Conservation (phyloP, 2,888 invertebrate species). For the Ectemnius lituratus region DNA sequence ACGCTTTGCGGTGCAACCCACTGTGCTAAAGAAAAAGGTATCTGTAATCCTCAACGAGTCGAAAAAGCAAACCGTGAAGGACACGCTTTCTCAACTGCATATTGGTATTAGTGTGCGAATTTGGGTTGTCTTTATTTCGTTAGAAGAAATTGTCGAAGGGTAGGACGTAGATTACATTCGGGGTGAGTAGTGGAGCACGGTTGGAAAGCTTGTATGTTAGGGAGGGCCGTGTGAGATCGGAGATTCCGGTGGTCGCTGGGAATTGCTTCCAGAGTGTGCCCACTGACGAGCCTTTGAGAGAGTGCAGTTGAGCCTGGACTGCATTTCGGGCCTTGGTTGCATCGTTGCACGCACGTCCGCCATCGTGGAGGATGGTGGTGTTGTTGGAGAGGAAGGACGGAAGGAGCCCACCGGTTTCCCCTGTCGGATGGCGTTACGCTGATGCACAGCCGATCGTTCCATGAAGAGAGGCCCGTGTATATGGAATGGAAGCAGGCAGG, state of each 20-base stretch:
- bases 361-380: not conserved
- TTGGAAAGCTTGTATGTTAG: no score
- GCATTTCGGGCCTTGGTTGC: constrained; percentile 50
- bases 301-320: constrained; percentile 21
- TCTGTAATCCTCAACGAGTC: not conserved
- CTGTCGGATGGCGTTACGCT: constrained; percentile 61
- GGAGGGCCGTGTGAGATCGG: no score
- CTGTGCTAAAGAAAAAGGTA: not conserved
- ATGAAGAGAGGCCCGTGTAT: constrained; percentile 51
- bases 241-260: constrained; percentile 37
- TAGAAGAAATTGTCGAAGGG: no score
- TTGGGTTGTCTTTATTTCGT: no score
- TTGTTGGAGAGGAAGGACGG: not conserved
- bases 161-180: no score
- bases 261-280: constrained; percentile 41
- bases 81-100: no score
- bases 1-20: not conserved
- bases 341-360: constrained; percentile 42
- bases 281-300: constrained; percentile 36
- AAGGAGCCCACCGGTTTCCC: constrained; percentile 52
- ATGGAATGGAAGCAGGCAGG: not conserved
- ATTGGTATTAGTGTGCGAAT: no score
- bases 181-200: no score
- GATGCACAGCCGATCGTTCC: constrained; percentile 65
- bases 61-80: no score